Base-by-base conservation (phyloP, 2,113 vertebrate genomes). In the Athene cunicularia region DNA sequence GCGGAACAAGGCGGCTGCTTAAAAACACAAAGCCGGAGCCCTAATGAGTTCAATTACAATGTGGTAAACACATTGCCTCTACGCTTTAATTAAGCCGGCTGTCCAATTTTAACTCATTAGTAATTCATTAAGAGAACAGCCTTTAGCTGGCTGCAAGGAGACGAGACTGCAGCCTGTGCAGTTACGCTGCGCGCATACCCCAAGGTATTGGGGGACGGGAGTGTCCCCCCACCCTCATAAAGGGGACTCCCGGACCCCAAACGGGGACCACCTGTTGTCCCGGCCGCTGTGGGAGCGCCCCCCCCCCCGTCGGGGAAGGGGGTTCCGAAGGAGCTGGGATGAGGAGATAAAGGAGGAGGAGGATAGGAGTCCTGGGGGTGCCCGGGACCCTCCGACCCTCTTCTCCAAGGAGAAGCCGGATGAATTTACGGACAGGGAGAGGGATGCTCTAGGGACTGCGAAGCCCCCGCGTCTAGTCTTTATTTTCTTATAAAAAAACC, bases 21-120 rank as follows among this genome's bases (percentile, higher is more conserved):
- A 89, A 93, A 90, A 97, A 97, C 96, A 98, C 98, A 98, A 98
- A 98, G 97, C 96, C 97, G 85, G 93, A 98, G 98, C 97, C 97
- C 98, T 98, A 98, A 98, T 98, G 98, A 98, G 98, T 98, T 98
- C 98, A 98, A 98, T 98, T 98, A 98, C 98, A 98, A 98, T 98
- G 98, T 98, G 98, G 98, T 98, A 98, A 98, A 98, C 98, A 98
- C 98, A 98, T 98, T 98, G 98, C 97, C 98, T 98, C 98, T 98
- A 98, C 98, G 97, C 98, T 98, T 98, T 98, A 98, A 98, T 99
- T 99, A 98, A 99, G 98, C 98, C 98, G 97, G 98, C 98, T 98
- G 98, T 98, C 98, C 98, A 98, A 98, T 98, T 98, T 98, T 98
- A 98, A 98, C 98, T 99, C 98, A 98, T 98, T 98, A 98, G 98